Base-by-base conservation (phyloP, 1,140 invertebrate species). In the Camponotus pennsylvanicus region DNA sequence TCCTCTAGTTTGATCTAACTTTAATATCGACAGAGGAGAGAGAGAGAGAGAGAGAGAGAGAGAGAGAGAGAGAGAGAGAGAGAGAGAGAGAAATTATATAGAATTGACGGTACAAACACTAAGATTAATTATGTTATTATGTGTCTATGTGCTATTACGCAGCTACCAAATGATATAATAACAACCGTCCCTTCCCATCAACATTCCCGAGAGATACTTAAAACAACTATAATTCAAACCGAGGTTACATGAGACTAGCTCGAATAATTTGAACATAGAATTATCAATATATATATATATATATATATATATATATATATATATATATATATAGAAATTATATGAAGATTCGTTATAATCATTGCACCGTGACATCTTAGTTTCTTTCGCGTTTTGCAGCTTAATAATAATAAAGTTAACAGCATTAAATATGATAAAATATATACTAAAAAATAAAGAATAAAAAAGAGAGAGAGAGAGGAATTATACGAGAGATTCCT, bases 121-220 rank as follows among this genome's bases (percentile, higher is more conserved):
- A 75, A 83, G 79, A 83, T 75, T 83, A 83, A 83, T 83, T 83
- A 83, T 83, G 69, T 83, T 83, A 83, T 83, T 83, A 83, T 83
- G 79, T 34, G 79, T 75, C 79, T 73, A 75, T 83, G 55, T 21
- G 79, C 69, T 83, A 83, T 83, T 83, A 75, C 69, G 79, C 69
- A 71, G 69, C 69, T 83, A 49, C 79, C 69, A 83, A 83, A 83
- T 83, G 79, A 83, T 83, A 83, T 83, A 83, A 83, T 83, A 83
- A 83, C 79, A 83, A 83, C 79, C 79, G 79, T 59, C 79, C 79
- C 79, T 83, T 75, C 79, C 79, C 69, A 73, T 83, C 79, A 83
- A 83, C 79, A 83, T 83, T 57, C 79, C 79, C 79, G 79, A 83
- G 79, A 83, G 79, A 55, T 83, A 83, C 79, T 83, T 83, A 83